A percentile compares a stretch with the other conserved stretches of the same genome.
Evolutionary conservation across 2,888 invertebrate genomes (phyloP).

Genomic region (Deroplatys truncata): DNA sequence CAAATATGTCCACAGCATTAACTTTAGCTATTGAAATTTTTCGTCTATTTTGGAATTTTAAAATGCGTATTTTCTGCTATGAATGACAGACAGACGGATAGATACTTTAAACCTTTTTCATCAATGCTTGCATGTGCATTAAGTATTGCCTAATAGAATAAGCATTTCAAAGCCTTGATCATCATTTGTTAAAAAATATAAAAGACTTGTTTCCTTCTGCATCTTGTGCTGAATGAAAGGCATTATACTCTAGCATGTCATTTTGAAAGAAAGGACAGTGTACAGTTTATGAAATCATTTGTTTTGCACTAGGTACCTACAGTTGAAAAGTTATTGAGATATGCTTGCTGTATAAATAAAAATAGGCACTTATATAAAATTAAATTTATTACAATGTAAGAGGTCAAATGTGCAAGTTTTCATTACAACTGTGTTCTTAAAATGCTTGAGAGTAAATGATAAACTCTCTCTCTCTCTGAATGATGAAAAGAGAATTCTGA

Average conservation of each 20-base stretch:
- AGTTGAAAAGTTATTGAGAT: too few relatives aligned
- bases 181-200: not conserved
- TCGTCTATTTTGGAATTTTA: not conserved
- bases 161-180: not conserved
- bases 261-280: not conserved
- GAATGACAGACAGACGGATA: not conserved
- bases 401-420: too few relatives aligned
- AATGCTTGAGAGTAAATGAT: too few relatives aligned
- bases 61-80: not conserved
- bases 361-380: too few relatives aligned
- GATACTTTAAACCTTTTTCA: not conserved
- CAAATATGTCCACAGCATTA: not conserved
- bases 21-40: not conserved
- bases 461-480: too few relatives aligned
- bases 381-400: too few relatives aligned
- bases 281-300: too few relatives aligned
- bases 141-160: not conserved
- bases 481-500: too few relatives aligned
- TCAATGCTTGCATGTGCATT: not conserved
- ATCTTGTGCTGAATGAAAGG: not conserved
- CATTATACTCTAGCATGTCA: not conserved
- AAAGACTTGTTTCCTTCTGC: not conserved
- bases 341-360: too few relatives aligned
- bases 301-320: too few relatives aligned
- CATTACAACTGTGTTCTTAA: too few relatives aligned